Conservation (phyloP, 2,113 vertebrate genomes). For the Alligator sinensis region DNA sequence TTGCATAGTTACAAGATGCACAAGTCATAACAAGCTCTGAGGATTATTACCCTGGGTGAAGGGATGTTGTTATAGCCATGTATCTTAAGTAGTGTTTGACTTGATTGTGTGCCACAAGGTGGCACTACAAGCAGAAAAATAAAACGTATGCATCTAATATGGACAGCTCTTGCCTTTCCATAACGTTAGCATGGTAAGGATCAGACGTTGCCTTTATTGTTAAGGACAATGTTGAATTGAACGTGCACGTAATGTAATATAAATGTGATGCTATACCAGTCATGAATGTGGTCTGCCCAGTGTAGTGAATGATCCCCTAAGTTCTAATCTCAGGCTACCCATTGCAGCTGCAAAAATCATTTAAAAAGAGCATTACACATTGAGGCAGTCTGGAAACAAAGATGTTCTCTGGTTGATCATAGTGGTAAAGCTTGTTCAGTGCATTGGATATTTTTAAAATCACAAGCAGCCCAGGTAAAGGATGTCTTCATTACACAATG, state of each 20-base stretch:
- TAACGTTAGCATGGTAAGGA: neutral
- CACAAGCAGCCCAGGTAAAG: neutral
- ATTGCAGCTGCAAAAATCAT: no score
- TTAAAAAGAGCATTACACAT: neutral
- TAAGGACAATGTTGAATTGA: neutral
- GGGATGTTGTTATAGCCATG: no score
- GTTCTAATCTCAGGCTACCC: fast-evolving
- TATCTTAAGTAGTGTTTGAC: no score
- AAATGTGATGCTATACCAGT: fast-evolving
- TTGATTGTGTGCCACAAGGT: slow-evolving; percentile 65
- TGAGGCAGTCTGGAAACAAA: neutral
- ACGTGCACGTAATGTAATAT: fast-evolving
- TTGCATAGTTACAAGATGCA: neutral
- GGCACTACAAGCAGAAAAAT: slow-evolving; percentile 62
- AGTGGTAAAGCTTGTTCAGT: neutral
- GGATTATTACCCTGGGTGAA: neutral
- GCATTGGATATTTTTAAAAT: neutral
- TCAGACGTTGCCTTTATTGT: neutral
- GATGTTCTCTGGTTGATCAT: neutral
- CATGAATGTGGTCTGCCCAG: neutral
- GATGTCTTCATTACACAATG: fast-evolving
- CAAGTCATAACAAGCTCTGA: neutral
- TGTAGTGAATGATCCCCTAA: fast-evolving
- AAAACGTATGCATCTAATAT: neutral
- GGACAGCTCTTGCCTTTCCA: fast-evolving